Evolutionary conservation across 2,113 vertebrate species (phyloP).

Genomic region (Oxyruncus cristatus): DNA sequence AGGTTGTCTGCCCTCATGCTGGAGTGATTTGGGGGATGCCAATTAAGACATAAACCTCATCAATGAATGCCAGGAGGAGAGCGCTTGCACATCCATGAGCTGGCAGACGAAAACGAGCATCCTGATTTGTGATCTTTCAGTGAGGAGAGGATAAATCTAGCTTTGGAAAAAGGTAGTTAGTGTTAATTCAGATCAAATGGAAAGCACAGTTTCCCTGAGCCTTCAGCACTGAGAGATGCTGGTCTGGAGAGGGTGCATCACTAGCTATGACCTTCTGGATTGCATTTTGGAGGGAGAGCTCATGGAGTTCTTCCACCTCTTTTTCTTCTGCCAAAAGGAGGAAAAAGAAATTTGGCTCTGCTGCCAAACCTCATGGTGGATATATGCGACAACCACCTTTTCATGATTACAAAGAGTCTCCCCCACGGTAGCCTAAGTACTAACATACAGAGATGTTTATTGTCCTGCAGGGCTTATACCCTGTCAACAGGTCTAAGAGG

Average conservation of each 20-base stretch:
- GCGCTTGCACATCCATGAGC: background rate
- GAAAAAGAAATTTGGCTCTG: background rate
- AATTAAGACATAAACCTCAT: background rate
- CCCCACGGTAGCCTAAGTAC: background rate
- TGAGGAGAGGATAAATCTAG: background rate
- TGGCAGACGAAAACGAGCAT: background rate
- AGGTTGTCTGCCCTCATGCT: background rate
- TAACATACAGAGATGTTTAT: background rate
- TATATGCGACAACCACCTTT: background rate
- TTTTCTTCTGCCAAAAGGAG: background rate
- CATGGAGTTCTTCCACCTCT: background rate
- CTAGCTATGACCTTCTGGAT: background rate
- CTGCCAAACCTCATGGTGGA: background rate
- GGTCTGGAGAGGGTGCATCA: background rate
- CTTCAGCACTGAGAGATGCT: background rate
- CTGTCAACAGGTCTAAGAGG: background rate
- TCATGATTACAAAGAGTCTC: background rate
- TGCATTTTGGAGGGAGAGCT: rapidly evolving
- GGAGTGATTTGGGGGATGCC: background rate
- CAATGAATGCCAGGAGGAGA: background rate
- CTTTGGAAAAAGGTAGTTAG: background rate
- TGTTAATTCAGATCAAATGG: background rate
- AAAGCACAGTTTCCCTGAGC: background rate
- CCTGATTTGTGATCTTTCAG: background rate
- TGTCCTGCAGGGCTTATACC: background rate